These are phyloP conservation scores for Anomalospiza imberbis DNA, from an alignment of 2,797 vertebrate genomes.

Conservation along the genomic window DNA sequence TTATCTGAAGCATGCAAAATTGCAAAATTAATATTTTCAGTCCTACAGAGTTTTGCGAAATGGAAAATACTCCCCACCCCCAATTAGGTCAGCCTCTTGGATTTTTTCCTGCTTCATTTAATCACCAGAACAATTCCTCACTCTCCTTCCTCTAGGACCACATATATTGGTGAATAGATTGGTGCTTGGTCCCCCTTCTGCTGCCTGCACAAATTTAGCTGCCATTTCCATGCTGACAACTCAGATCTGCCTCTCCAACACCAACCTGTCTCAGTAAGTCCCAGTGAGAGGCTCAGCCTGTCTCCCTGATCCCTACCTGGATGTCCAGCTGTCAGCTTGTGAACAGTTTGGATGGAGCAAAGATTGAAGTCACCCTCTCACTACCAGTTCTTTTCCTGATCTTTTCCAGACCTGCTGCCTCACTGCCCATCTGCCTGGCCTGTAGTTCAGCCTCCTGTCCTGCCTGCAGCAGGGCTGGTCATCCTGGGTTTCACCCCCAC, in stretches of 20 bases:
- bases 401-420: neutral
- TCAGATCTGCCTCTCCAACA: neutral
- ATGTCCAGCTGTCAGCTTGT: neutral
- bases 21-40: neutral
- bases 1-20: neutral
- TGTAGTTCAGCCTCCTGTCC: neutral
- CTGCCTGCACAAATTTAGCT: conserved; percentile 14
- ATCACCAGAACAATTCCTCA: neutral
- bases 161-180: neutral
- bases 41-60: neutral
- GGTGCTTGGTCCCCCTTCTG: neutral
- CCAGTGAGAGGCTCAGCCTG: neutral
- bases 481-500: neutral
- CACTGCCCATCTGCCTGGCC: neutral
- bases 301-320: neutral
- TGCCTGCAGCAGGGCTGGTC: neutral
- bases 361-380: neutral
- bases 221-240: conserved; percentile 22
- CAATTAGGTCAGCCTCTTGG: neutral
- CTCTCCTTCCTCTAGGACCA: neutral
- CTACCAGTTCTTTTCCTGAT: neutral
- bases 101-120: neutral
- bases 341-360: neutral
- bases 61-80: neutral
- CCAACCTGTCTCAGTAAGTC: neutral